phyloP scores from a whole-genome alignment of 2,888 invertebrate species.

The Dascillus cervinus region DNA sequence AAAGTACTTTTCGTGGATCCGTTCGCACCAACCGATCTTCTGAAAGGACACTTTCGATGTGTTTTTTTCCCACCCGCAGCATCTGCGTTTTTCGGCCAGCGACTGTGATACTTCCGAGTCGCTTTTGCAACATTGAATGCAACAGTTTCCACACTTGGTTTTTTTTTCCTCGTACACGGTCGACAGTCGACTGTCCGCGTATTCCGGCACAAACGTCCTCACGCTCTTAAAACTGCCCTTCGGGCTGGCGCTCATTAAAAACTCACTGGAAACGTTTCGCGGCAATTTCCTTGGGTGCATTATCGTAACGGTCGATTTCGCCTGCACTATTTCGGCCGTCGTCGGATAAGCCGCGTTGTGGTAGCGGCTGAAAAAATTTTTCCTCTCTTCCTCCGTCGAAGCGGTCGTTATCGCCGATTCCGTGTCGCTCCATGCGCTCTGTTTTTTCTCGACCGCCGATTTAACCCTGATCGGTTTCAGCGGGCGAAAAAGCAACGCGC shows the following conservation, averaged over 20 bases:
- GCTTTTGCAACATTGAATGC: neutral
- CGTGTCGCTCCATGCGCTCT: neutral
- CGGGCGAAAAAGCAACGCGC: slow-evolving; percentile 63
- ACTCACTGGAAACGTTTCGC: slow-evolving; percentile 8
- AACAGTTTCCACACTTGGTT: neutral
- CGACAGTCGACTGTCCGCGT: slow-evolving; percentile 5
- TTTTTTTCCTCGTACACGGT: slow-evolving; percentile 8
- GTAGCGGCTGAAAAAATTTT: slow-evolving; percentile 19
- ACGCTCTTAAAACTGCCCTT: slow-evolving; percentile 3
- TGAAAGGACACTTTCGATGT: slow-evolving; percentile 22
- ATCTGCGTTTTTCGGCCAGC: neutral
- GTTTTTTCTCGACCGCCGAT: slow-evolving; percentile 42
- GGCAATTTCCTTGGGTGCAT: slow-evolving; percentile 6
- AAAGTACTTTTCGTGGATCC: slow-evolving; percentile 15
- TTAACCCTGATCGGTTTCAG: slow-evolving; percentile 62
- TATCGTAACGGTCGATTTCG: slow-evolving; percentile 11
- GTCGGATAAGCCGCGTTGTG: slow-evolving; percentile 33
- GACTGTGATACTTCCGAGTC: neutral
- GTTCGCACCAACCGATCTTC: slow-evolving; percentile 12
- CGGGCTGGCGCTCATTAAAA: slow-evolving; percentile 4
- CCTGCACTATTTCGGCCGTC: slow-evolving; percentile 3
- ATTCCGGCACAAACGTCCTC: slow-evolving; percentile 1
- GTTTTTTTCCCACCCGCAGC: slow-evolving; percentile 7
- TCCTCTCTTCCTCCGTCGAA: slow-evolving; percentile 13
- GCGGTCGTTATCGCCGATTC: neutral